phyloP scores from a whole-genome alignment of 2,888 invertebrate genomes.

The Drosophila acutilabella region DNA sequence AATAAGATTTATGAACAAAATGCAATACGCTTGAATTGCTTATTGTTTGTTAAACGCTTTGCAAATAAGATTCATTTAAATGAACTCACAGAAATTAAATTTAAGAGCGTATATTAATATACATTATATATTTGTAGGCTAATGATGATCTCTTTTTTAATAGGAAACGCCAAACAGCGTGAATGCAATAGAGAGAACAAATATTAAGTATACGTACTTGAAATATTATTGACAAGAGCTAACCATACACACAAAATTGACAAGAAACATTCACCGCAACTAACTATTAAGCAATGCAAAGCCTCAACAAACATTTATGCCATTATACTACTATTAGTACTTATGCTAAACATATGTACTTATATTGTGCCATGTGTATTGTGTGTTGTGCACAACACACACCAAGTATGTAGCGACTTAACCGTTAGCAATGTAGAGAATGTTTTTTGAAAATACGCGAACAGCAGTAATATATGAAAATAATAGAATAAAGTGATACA shows the following conservation, averaged over 20 bases:
- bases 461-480: constrained; percentile 48
- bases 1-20: constrained; percentile 45
- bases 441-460: constrained; percentile 67
- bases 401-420: constrained; percentile 57
- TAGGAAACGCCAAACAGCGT: constrained; percentile 15
- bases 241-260: constrained; percentile 24
- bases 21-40: constrained; percentile 66
- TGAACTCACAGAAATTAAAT: constrained; percentile 43
- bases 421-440: constrained; percentile 67
- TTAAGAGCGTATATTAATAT: constrained; percentile 44
- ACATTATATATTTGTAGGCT: constrained; percentile 22
- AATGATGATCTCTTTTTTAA: constrained; percentile 40
- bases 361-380: constrained; percentile 52
- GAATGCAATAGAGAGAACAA: constrained; percentile 29
- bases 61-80: constrained; percentile 31
- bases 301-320: constrained; percentile 46
- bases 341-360: constrained; percentile 36
- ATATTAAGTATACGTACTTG: constrained; percentile 20
- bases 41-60: constrained; percentile 65
- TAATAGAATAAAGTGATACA: constrained; percentile 60
- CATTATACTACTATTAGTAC: constrained; percentile 37
- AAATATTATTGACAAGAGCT: constrained; percentile 37
- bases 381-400: constrained; percentile 26
- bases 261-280: constrained; percentile 45
- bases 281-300: constrained; percentile 68